Base-by-base conservation (phyloP, 1,140 invertebrate genomes). In the Drosophila athabasca region DNA sequence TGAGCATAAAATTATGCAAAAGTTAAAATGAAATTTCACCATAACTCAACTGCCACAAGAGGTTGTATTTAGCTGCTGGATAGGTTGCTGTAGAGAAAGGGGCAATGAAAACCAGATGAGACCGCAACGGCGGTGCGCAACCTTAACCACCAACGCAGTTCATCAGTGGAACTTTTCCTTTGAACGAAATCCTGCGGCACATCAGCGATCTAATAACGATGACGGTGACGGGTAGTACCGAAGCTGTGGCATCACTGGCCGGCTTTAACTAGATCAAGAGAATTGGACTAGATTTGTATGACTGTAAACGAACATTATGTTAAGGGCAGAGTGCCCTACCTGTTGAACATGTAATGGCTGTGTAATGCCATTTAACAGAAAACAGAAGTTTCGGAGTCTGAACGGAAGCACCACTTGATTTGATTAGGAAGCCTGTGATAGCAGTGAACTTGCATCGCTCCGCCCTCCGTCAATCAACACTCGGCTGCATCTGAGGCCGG, bases 1-100 rank as follows among this genome's bases (percentile, higher is more conserved):
- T 87, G 72, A 87, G 83, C 79, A 87, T 71, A 82, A 82, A 82
- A 87, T 88, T 87, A 87, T 87, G 75, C 83, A 88, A 88, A 87
- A 88, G 82, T 87, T 83, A 50, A 87, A 87, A 88, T 87, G 67
- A 87, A 88, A 87, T 88, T 87, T 76, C 57, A 15, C 66, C 61
- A 80, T 78, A 81, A 74, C 81, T 85, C 81, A 70, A 52, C 70
- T 62, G 65, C 68, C 59, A 67, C 73, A 46, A 64, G 64, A 79
- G 71, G 76, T 66, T 31, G 39, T 35, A 29, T 45, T 72, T 71
- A 48, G 62, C 67, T 61, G 60, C 24, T 13, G 49, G 45, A 41
- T n/a, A 19, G 3, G 6, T 26, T 26, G 24, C 5, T 26, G 24
- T 6, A 24, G 22, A 26, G 7, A 11, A 2, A 26, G 11, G 22